A percentile compares a stretch with the other conserved stretches of the same genome.
phyloP scores from a whole-genome alignment of 2,113 vertebrate genomes.

The Raja brachyura region DNA sequence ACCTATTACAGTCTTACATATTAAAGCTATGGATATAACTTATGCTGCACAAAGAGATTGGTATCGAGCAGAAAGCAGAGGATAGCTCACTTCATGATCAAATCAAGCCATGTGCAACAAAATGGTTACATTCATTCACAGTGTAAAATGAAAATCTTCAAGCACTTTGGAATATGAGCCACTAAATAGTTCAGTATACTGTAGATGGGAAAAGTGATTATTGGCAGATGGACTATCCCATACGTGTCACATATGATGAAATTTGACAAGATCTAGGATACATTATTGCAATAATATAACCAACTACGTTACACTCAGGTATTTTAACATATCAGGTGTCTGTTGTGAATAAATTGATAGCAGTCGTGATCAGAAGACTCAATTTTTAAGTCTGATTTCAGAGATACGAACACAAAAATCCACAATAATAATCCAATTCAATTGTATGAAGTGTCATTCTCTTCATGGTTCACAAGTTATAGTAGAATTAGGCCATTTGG shows the following conservation, averaged over 20 bases:
- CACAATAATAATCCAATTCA: too few relatives aligned
- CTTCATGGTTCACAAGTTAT: too few relatives aligned
- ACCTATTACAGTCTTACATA: neutral
- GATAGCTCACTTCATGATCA: neutral
- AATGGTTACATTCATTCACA: neutral
- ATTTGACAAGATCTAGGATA: neutral
- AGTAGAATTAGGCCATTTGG: too few relatives aligned
- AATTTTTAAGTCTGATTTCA: too few relatives aligned
- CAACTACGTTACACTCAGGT: neutral
- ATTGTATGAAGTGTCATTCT: too few relatives aligned
- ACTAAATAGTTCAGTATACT: neutral
- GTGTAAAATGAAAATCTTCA: neutral
- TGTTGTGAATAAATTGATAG: too few relatives aligned
- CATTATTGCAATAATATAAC: neutral
- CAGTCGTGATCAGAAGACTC: too few relatives aligned
- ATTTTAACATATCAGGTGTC: neutral
- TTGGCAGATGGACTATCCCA: neutral
- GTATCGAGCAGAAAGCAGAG: neutral
- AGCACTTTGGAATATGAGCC: neutral
- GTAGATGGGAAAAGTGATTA: neutral
- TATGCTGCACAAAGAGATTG: neutral
- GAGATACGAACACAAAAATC: too few relatives aligned
- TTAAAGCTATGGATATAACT: neutral
- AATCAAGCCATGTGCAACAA: neutral
- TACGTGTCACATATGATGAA: neutral